Evolutionary conservation across 2,797 vertebrate genomes (phyloP), one percentile per base, ranked within the genome.

Genomic region (Austrolebias charrua): DNA sequence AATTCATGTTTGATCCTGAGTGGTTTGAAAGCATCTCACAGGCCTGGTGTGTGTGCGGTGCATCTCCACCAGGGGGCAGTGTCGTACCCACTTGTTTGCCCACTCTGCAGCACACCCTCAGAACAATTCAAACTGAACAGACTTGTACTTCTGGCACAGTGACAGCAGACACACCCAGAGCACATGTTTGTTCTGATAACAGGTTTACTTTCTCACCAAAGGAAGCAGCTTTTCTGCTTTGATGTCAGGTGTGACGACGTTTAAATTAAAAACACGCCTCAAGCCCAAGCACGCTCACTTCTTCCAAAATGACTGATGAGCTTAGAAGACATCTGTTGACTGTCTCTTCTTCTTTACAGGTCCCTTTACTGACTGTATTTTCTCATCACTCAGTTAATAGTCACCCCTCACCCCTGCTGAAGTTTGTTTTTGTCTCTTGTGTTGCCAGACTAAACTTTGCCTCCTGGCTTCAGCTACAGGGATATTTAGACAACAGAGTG

Each of bases 121-220:
- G 40, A 20, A 40, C 56, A 61, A 55, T 6, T 31, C 67, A 71
- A 80, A 80, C 56, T 70, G 2, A 72, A 28, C 76, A 5, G 60
- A 82, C 87, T 63, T 56, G 84, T 75, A 76, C 78, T 80, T 82
- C 84, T 64, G 57, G 77, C 15, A 9, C 28, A 13, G 50, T 33
- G 18, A 56, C 47, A 42, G 33, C 11, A 16, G 81, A 71, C 81
- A 85, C 88, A 66, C 86, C 88, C 68, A 19, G 49, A 12, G 35
- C 19, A 48, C 40, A 44, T 28, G 65, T 77, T 71, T 78, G 63
- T 52, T 51, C 54, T 51, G 59, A 28, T 14, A 63, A 55, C 44
- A 63, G 28, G 38, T 69, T 71, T 12, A 56, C 40, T 50, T 74
- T 66, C 56, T 65, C 66, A 43, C 54, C 48, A 35, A 5, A 29